Evolutionary conservation across 2,113 vertebrate species (phyloP).

Genomic region (Ceyx margarethae): DNA sequence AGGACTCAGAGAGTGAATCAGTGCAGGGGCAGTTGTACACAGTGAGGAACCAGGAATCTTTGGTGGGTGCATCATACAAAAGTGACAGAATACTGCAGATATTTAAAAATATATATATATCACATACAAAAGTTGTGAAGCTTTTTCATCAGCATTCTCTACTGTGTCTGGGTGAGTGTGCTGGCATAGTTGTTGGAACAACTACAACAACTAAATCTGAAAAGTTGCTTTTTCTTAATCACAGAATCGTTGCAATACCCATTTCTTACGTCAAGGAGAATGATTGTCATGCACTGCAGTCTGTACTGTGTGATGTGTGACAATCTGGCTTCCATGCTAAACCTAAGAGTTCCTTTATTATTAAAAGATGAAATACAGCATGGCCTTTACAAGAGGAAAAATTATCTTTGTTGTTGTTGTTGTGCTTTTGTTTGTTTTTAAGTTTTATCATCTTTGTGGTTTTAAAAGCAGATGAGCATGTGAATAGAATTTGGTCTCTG

Average conservation of each 20-base stretch:
- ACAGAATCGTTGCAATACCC: neutral
- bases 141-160: neutral
- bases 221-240: neutral
- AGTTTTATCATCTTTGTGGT: neutral
- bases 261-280: neutral
- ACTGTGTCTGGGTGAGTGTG: neutral
- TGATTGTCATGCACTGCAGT: neutral
- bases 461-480: neutral
- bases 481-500: neutral
- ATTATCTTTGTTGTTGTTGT: neutral
- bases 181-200: neutral
- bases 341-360: neutral
- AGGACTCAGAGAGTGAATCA: neutral
- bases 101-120: neutral
- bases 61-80: neutral
- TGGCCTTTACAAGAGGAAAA: neutral
- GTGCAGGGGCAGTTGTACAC: neutral
- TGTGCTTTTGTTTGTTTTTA: neutral
- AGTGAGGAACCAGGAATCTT: neutral
- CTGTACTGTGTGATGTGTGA: neutral
- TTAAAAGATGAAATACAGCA: neutral
- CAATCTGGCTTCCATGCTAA: neutral
- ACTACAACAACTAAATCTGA: neutral
- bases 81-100: neutral
- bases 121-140: neutral